Evolutionary conservation across 1,140 invertebrate genomes (phyloP), one percentile per base, ranked within the genome.

Genomic region (Augochlora pura): DNA sequence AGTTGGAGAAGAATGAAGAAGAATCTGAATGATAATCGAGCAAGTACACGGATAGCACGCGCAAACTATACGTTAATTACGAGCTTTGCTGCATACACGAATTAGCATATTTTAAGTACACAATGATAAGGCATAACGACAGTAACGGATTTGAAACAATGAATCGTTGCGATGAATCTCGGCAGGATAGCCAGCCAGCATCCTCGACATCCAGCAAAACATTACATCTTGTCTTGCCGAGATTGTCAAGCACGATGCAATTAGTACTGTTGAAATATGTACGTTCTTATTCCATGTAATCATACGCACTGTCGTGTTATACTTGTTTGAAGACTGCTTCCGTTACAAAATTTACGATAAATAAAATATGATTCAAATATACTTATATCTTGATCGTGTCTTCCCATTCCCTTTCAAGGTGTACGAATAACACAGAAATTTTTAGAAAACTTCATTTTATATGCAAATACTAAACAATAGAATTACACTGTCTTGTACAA

Each of bases 241-340:
- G 60, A 46, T 54, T 49, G 57, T 46, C 52, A 12, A 46, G n/a
- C 25, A 42, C 68, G 69, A 27, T 14, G 27, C n/a, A 16, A 10
- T 82, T 79, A 67, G 77, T 52, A 64, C 70, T 80, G 52, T 65
- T 81, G 74, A 70, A 12, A 85, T 46, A 46, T 72, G 70, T 70
- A 75, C 67, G 62, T 76, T 78, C 82, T 86, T 88, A 89, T 91
- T 90, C 86, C 88, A 90, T 85, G 71, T 89, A 87, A 89, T 85
- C 84, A 83, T 87, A 87, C 85, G 86, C 89, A 89, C 80, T 81
- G 83, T 88, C 87, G 88, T 90, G 89, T 90, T 89, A 90, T 88
- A 90, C 87, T 91, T 90, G 89, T 92, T 90, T 90, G 88, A 92
- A 92, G 91, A 92, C 91, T 92, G 91, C 91, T 92, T 92, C 91